Conservation (phyloP, 37 sponge, comb jelly and placozoan species). For the Spongilla lacustris region DNA sequence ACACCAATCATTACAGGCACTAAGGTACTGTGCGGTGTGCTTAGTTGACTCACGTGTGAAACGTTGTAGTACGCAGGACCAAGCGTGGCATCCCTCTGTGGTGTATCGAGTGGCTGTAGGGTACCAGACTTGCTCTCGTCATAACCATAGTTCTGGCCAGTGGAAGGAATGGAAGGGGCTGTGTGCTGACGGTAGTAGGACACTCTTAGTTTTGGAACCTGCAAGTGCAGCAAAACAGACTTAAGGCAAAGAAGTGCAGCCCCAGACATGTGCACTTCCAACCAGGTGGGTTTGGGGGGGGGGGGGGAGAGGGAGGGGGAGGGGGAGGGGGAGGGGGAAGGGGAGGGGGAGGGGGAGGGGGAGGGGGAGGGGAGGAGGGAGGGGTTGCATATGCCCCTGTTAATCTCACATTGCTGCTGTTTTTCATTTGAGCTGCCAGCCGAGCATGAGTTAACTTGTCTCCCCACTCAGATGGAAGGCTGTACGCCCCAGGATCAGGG, state of each 20-base stretch:
- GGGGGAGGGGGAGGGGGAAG: neutral
- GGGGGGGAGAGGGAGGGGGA: neutral
- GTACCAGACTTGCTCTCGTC: constrained; percentile 76
- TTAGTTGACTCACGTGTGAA: constrained; percentile 29
- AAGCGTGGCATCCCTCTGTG: constrained; percentile 72
- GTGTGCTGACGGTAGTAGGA: constrained; percentile 71
- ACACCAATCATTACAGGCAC: neutral
- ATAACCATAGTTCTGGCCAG: constrained; percentile 88
- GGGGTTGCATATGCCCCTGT: no score
- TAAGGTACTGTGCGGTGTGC: no score
- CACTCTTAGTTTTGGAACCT: constrained; percentile 34
- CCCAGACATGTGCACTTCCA: no score
- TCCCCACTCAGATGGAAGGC: constrained; percentile 58
- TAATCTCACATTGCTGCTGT: neutral
- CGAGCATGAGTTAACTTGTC: neutral
- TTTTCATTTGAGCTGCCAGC: neutral
- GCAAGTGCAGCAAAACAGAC: neutral
- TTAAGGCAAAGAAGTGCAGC: neutral
- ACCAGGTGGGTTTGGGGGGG: neutral
- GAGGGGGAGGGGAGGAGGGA: neutral
- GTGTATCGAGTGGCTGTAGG: constrained; percentile 77
- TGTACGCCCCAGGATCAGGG: constrained; percentile 95
- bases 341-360: neutral
- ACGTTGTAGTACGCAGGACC: constrained; percentile 96
- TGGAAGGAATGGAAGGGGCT: constrained; percentile 91